Evolutionary conservation across 2,797 vertebrate genomes (phyloP).

Genomic region (Rhinichthys osculus): DNA sequence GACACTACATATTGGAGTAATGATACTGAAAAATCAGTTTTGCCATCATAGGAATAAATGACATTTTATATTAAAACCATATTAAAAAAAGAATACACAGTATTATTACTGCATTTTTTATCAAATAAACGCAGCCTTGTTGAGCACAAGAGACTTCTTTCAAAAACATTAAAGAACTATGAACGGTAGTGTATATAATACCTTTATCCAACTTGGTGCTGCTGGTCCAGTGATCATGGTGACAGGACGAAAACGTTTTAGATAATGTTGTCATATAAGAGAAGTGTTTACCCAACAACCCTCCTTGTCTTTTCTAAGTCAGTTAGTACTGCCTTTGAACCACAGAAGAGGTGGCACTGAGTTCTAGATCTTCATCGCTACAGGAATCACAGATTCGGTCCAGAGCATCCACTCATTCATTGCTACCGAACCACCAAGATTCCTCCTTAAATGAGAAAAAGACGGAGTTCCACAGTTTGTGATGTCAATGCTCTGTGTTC

Average conservation of each 20-base stretch:
- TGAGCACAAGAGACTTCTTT: background rate
- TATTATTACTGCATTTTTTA: background rate
- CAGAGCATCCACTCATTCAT: background rate
- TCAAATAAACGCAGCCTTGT: background rate
- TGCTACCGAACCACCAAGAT: background rate
- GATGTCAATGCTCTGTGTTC: background rate
- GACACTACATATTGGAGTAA: too few relatives aligned
- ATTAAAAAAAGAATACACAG: background rate
- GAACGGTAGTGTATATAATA: background rate
- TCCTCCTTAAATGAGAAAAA: background rate
- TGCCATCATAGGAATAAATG: background rate
- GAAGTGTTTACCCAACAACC: background rate
- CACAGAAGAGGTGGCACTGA: background rate
- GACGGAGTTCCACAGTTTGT: background rate
- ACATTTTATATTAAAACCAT: background rate
- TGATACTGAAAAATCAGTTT: background rate
- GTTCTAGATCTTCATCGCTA: background rate
- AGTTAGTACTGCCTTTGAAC: background rate
- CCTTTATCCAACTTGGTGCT: background rate
- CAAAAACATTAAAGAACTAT: background rate
- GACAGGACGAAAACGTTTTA: background rate
- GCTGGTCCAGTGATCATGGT: conserved; percentile 27
- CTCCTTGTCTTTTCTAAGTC: background rate
- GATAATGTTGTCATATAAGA: background rate
- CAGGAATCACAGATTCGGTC: background rate